phyloP scores from a whole-genome alignment of 2,113 vertebrate species.

The Corythaixoides concolor region DNA sequence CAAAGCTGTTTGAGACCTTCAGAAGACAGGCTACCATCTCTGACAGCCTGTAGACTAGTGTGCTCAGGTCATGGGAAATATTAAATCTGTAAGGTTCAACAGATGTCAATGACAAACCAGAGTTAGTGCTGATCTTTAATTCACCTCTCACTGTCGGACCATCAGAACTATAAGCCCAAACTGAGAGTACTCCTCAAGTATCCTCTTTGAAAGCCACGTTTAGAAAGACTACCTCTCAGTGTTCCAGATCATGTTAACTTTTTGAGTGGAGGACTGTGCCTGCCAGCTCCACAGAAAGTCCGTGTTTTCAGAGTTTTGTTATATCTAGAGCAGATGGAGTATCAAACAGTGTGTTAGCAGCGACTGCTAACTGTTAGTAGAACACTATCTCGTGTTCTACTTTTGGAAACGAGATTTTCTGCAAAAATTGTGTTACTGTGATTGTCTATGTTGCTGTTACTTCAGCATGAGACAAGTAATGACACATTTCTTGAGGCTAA shows the following conservation, averaged over 20 bases:
- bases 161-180: background rate
- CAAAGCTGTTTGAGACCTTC: background rate
- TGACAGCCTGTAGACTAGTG: background rate
- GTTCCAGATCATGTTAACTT: background rate
- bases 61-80: background rate
- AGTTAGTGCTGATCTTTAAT: background rate
- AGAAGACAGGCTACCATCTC: background rate
- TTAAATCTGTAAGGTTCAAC: background rate
- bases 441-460: background rate
- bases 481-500: background rate
- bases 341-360: fast-evolving
- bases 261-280: background rate
- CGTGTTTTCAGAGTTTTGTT: background rate
- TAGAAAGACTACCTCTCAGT: background rate
- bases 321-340: background rate
- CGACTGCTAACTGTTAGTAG: too few species aligned
- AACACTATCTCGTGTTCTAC: background rate
- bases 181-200: background rate
- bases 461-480: background rate
- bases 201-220: background rate
- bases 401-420: constrained; percentile 25
- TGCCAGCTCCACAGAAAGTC: background rate
- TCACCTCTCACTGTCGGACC: background rate
- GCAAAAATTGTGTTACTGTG: background rate
- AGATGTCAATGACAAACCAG: background rate